These are phyloP conservation scores for Drosophila prosaltans DNA, from an alignment of 1,140 invertebrate species.

Conservation along the genomic window DNA sequence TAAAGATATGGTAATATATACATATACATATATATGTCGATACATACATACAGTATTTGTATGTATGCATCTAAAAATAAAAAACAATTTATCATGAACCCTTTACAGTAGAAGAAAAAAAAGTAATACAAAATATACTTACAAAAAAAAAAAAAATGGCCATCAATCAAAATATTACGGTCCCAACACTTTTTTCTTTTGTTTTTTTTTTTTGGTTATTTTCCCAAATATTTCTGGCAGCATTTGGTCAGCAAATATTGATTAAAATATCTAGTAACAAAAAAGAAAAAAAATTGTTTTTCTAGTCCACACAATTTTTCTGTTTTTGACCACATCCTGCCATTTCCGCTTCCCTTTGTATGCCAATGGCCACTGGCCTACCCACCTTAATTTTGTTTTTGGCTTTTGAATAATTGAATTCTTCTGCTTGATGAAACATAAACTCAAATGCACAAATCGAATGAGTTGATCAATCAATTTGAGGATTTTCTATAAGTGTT, in stretches of 20 bases:
- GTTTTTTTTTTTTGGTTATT: not conserved
- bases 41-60: not conserved
- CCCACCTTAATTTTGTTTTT: conserved; percentile 56
- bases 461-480: conserved; percentile 73
- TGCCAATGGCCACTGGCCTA: too few relatives aligned
- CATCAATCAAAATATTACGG: conserved; percentile 50
- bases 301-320: not conserved
- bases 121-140: not conserved
- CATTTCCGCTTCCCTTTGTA: not conserved
- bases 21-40: conserved; percentile 2
- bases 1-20: conserved; percentile 6
- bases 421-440: conserved; percentile 73
- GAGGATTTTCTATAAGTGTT: conserved; percentile 30
- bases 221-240: conserved; percentile 20
- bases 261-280: conserved; percentile 33
- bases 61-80: not conserved
- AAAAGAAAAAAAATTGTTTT: not conserved
- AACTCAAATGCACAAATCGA: conserved; percentile 63
- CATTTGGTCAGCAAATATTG: conserved; percentile 48
- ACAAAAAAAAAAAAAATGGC: conserved; percentile 12
- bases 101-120: not conserved
- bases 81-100: conserved; percentile 38
- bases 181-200: conserved; percentile 3
- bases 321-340: conserved; percentile 26
- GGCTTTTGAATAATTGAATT: conserved; percentile 73